Conservation (phyloP, 2,888 invertebrate genomes). For the Mythimna vitellina region DNA sequence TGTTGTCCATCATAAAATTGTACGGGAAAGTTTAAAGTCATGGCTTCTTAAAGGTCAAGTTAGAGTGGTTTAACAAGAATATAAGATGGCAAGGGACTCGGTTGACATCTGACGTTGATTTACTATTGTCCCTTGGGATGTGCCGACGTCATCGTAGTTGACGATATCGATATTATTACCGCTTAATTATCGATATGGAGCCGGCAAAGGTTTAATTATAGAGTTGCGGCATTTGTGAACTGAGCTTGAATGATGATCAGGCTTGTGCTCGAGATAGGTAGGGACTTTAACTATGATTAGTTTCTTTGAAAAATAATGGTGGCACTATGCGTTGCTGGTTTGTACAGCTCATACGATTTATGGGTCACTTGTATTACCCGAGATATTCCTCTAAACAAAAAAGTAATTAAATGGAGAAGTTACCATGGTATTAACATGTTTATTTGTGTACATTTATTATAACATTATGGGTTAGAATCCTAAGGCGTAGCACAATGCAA, state of each 20-base stretch:
- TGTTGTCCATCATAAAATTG: conserved; percentile 39
- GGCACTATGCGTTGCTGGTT: neutral
- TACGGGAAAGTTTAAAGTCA: conserved; percentile 68
- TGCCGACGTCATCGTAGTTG: conserved; percentile 82
- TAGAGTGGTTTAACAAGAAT: conserved; percentile 76
- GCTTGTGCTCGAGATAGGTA: neutral
- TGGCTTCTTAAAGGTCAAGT: conserved; percentile 70
- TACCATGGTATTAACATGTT: no score
- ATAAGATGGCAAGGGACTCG: conserved; percentile 78
- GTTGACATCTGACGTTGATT: conserved; percentile 90
- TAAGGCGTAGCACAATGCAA: no score
- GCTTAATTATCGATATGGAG: conserved; percentile 64
- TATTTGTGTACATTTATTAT: no score
- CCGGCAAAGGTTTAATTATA: conserved; percentile 58
- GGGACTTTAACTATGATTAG: neutral
- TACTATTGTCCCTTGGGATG: conserved; percentile 83
- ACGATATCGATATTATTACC: conserved; percentile 70
- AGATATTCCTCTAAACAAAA: no score
- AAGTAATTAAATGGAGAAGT: no score
- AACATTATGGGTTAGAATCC: no score
- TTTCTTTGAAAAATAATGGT: neutral
- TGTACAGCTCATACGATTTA: neutral
- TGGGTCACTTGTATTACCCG: neutral
- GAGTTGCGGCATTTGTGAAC: conserved; percentile 23
- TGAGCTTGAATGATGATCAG: conserved; percentile 1